Conservation (phyloP, 2,888 invertebrate species). For the Lasioglossum oenotherae region DNA sequence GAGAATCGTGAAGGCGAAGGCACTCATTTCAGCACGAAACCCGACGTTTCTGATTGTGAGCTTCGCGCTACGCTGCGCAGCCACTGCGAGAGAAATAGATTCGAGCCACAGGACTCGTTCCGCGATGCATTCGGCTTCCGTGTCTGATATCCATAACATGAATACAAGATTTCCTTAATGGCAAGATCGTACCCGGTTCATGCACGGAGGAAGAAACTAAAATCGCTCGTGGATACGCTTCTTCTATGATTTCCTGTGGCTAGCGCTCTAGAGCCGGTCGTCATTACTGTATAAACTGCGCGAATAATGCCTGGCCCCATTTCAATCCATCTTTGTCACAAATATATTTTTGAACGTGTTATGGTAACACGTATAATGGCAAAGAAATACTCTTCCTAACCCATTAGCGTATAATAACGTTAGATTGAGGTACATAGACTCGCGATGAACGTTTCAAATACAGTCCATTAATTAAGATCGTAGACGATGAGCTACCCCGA, state of each 20-base stretch:
- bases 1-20: constrained; percentile 9
- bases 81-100: constrained; percentile 34
- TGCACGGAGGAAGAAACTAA: background rate
- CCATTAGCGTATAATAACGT: too few relatives aligned
- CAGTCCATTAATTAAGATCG: background rate
- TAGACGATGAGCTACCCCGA: background rate
- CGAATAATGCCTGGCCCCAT: background rate
- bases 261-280: background rate
- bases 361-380: too few relatives aligned
- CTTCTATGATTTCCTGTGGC: background rate
- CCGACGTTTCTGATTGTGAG: constrained; percentile 34
- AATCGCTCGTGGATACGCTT: background rate
- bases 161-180: constrained; percentile 19
- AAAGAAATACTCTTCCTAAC: background rate
- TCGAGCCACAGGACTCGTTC: constrained; percentile 33
- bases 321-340: background rate
- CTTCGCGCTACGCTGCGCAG: constrained; percentile 45
- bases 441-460: background rate
- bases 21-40: constrained; percentile 29
- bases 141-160: constrained; percentile 47
- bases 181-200: background rate
- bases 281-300: background rate
- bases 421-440: too few relatives aligned
- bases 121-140: constrained; percentile 45
- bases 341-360: background rate